Evolutionary conservation across 2,113 vertebrate species (phyloP), one percentile per base, ranked within the genome.

Genomic region (Eclectus roratus): DNA sequence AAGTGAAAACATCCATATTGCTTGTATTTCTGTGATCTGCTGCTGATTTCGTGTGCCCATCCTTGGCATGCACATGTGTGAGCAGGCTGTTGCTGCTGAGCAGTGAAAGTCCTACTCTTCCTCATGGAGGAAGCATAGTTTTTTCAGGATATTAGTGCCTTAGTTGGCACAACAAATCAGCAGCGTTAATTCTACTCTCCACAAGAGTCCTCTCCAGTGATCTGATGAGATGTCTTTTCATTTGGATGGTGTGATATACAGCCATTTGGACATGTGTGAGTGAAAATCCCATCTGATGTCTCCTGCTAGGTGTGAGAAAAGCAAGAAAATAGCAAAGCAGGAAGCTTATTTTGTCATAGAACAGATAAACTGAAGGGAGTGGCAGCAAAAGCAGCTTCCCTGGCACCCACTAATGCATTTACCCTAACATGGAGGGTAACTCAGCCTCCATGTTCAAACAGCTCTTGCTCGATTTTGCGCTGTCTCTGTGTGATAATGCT

Each of bases 201-300:
- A 18, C 50, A 50, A 83, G 71, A 49, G 33, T 28, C 39, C 60
- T 66, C 43, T 11, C 16, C 28, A 7, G 80, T 27, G 39, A 41
- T 33, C 61, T 80, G 69, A 77, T 77, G 83, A 93, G 78, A 6
- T 7, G 2, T 10, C 78, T 94, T 89, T 74, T 82, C 83, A 86
- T 88, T 86, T 95, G 86, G 60, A 58, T 21, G 58, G 72, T 74
- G 94, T 79, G 88, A 86, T 88, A 61, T 71, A n/a, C 31, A 47
- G 83, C 89, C 76, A 44, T 60, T 43, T 74, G 83, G 55, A 24
- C 16, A 18, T 23, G 43, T 60, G 47, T 28, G 65, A 68, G 52
- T 41, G 77, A 88, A 66, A 92, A 92, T 94, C 77, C 24, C 80
- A 44, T 78, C 82, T 27, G 21, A 5, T 39, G 21, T 49, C 33